Percentiles rank a stretch among this genome's conserved stretches.
phyloP scores from a whole-genome alignment of 2,113 vertebrate genomes.

The Gyps fulvus region DNA sequence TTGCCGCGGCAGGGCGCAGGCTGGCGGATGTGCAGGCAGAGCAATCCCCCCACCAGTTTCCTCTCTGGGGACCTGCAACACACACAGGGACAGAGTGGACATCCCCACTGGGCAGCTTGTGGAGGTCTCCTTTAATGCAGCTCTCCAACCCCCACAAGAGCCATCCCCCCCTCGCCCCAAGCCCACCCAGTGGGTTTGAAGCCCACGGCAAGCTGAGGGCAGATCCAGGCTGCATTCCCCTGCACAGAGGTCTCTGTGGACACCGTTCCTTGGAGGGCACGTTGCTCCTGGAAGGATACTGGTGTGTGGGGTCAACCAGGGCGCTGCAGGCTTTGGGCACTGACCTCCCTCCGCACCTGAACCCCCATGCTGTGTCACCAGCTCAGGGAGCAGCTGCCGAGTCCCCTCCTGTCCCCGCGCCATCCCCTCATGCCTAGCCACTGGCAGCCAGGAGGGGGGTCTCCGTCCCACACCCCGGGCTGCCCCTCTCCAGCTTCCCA shows the following conservation, averaged over 20 bases:
- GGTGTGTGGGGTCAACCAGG: neutral
- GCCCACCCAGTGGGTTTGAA: accelerated
- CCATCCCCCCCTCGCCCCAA: accelerated
- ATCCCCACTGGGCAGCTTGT: neutral
- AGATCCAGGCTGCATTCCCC: accelerated
- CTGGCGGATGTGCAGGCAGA: neutral
- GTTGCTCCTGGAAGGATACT: accelerated
- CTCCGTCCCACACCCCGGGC: neutral
- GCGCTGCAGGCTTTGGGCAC: neutral
- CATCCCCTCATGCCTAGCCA: neutral
- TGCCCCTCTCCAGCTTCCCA: neutral
- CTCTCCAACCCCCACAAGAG: accelerated
- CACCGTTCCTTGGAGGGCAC: accelerated
- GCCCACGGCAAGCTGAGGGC: neutral
- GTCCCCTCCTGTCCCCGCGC: accelerated
- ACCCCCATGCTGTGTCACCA: neutral
- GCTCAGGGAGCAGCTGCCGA: accelerated
- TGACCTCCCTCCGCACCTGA: neutral
- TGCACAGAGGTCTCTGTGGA: accelerated
- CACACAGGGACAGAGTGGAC: neutral
- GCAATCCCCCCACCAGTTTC: neutral
- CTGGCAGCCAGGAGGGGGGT: accelerated
- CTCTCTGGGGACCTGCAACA: neutral
- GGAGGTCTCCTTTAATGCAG: accelerated
- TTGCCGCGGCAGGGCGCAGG: accelerated